Evolutionary conservation across 2,113 vertebrate genomes (phyloP), one percentile per base, ranked within the genome.

Genomic region (Otocyon megalotis): DNA sequence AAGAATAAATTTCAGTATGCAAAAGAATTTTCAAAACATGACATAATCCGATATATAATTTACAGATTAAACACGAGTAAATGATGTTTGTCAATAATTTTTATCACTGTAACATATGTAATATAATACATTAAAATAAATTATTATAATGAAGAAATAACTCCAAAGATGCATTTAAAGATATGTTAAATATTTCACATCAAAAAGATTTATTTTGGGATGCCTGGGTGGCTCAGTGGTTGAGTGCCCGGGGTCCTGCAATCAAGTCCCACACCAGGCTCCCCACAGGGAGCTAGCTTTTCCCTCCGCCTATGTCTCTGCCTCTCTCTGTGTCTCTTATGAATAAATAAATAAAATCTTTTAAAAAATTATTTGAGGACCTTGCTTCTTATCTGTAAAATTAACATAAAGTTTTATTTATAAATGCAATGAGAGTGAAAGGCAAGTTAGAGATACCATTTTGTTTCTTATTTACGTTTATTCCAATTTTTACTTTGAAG

Each of bases 141-240:
- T 69, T 96, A 54, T 88, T 92, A 84, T 62, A 88, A 71, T 69
- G 50, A 88, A 58, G n/a, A 82, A 60, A 8, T 53, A 92, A 76
- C 12, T 90, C 43, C 26, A 87, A 81, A 65, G 35, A 54, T 83
- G 43, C 8, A 81, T 69, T 11, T 91, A n/a, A 88, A 74, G 43
- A 76, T 3, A 82, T 67, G 10, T 28, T 26, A 84, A 88, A 76
- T 76, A 90, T 76, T 94, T 91, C 72, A 80, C 48, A 35, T 69
- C 37, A 81, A 56, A 86, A 43, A 60, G 65, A 67, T 9, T n/a
- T 67, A 67, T 43, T 43, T 43, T 43, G 43, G 43, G 43, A 43
- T 43, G 5, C 43, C 43, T 43, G 43, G 43, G 43, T 43, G 43
- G 43, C 43, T 43, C 43, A 43, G 43, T 43, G 43, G 5, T 43